phyloP scores from a whole-genome alignment of 2,888 invertebrate genomes.

The Hirtodrosophila cameraria region DNA sequence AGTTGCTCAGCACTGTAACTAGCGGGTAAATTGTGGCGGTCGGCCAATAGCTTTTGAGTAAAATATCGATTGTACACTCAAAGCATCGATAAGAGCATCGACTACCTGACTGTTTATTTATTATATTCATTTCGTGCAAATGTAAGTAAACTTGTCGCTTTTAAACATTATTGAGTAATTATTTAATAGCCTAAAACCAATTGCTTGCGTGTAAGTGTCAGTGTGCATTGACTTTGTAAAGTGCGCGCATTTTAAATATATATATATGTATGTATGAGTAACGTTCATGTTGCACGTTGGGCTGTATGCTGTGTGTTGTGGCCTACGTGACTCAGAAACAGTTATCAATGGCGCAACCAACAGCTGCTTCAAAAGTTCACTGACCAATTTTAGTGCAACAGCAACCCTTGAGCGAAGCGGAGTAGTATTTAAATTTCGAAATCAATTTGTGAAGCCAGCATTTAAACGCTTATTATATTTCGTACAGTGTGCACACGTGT shows the following conservation, averaged over 20 bases:
- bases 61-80: no score
- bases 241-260: slow-evolving; percentile 33
- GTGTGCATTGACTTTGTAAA: slow-evolving; percentile 16
- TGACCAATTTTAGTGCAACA: slow-evolving; percentile 66
- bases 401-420: slow-evolving; percentile 37
- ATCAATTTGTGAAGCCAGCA: slow-evolving; percentile 19
- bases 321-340: slow-evolving; percentile 80
- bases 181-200: background rate
- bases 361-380: slow-evolving; percentile 65
- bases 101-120: background rate
- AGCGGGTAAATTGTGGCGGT: slow-evolving; percentile 25
- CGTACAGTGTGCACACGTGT: slow-evolving; percentile 26
- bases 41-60: background rate
- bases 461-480: slow-evolving; percentile 10
- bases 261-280: background rate
- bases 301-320: slow-evolving; percentile 48
- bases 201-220: background rate
- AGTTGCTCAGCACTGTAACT: slow-evolving; percentile 17
- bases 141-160: slow-evolving; percentile 15
- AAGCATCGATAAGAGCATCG: slow-evolving; percentile 13
- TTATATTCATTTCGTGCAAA: slow-evolving; percentile 10
- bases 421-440: slow-evolving; percentile 44
- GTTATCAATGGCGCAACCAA: slow-evolving; percentile 76
- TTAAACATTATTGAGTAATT: background rate
- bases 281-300: slow-evolving; percentile 62